A percentile compares a stretch with the other conserved stretches of the same genome.
phyloP scores from a whole-genome alignment of 2,113 vertebrate genomes.

The Heterochromis multidens region DNA sequence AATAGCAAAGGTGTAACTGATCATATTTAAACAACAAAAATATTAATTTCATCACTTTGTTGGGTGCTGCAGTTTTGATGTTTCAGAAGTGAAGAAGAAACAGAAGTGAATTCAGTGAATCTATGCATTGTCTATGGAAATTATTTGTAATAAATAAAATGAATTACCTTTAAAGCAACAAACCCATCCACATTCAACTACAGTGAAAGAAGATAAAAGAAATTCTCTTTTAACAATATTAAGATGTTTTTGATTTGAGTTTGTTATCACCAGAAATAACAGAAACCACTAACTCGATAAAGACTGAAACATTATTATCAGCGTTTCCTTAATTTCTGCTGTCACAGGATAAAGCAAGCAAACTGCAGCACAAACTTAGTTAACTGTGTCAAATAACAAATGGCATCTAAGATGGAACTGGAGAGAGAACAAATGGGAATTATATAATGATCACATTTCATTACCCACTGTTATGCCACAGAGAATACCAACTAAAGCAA shows the following conservation, averaged over 20 bases:
- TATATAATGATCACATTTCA: constrained; percentile 73
- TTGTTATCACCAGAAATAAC: background rate
- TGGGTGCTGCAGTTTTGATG: background rate
- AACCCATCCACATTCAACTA: background rate
- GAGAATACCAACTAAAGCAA: constrained; percentile 71
- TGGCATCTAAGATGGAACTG: constrained; percentile 46
- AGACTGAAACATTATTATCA: background rate
- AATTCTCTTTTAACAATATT: background rate
- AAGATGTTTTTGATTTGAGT: background rate
- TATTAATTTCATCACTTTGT: background rate
- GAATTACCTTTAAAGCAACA: background rate
- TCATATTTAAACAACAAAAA: background rate
- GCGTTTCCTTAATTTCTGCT: constrained; percentile 27
- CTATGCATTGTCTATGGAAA: background rate
- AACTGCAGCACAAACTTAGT: constrained; percentile 50
- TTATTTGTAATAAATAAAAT: background rate
- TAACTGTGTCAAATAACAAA: constrained; percentile 65
- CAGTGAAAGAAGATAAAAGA: background rate
- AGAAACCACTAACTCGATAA: background rate
- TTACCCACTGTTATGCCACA: constrained; percentile 67
- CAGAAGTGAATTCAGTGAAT: background rate
- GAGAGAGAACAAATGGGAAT: constrained; percentile 64
- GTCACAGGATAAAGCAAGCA: constrained; percentile 39
- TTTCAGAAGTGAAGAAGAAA: background rate
- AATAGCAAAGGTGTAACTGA: background rate